phyloP scores from a whole-genome alignment of 2,113 vertebrate genomes.

The Psephotus haematonotus region DNA sequence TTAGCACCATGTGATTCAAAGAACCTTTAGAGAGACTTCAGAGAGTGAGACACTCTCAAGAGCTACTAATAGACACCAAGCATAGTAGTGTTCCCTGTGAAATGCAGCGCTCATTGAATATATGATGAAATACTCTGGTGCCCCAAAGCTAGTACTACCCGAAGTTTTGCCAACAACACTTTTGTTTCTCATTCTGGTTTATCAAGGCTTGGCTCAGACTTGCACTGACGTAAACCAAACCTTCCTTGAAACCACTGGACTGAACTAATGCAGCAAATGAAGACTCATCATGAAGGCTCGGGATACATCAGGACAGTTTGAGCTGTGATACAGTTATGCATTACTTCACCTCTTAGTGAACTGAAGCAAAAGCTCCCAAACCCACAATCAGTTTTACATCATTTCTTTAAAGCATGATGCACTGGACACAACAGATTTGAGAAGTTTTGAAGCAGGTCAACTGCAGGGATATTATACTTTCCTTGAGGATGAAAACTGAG shows the following conservation, averaged over 20 bases:
- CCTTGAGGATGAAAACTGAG: not conserved
- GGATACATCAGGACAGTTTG: not conserved
- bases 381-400: not conserved
- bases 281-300: not conserved
- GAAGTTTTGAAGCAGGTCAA: not conserved
- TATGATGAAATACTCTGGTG: not conserved
- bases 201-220: not conserved
- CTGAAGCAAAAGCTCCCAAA: not conserved
- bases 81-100: not conserved
- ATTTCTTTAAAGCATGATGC: not conserved
- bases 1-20: not conserved
- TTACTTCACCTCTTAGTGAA: not conserved
- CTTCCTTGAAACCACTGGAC: not conserved
- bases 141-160: not conserved
- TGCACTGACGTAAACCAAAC: not conserved
- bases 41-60: not conserved
- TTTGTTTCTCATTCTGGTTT: not conserved
- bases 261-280: not conserved
- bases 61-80: not conserved
- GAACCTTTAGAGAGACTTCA: not conserved
- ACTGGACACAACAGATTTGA: not conserved
- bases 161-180: not conserved
- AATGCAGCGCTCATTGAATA: not conserved
- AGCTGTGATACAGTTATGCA: not conserved
- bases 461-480: not conserved